Evolutionary conservation across 2,888 invertebrate species (phyloP).

Genomic region (Euphydryas editha): DNA sequence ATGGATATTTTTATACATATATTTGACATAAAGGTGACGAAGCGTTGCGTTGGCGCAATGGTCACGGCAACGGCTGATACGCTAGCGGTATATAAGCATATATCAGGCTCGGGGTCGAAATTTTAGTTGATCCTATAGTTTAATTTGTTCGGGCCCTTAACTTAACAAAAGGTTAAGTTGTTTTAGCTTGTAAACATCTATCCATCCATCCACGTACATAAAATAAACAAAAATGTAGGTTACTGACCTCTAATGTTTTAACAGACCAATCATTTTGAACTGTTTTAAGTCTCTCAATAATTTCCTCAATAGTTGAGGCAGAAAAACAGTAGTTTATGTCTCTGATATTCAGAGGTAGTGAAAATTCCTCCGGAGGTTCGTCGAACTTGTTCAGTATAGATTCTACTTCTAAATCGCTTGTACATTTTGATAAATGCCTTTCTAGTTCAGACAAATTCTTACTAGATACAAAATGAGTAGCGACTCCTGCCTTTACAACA

Average conservation of each 20-base stretch:
- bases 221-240: too few relatives aligned
- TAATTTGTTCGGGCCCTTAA: too few relatives aligned
- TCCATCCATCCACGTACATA: too few relatives aligned
- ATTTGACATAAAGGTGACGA: too few relatives aligned
- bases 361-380: conserved; percentile 85
- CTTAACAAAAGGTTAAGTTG: too few relatives aligned
- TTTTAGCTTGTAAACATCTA: too few relatives aligned
- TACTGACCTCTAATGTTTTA: conserved; percentile 84
- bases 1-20: too few relatives aligned
- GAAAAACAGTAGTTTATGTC: conserved; percentile 92
- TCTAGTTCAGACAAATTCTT: conserved; percentile 86
- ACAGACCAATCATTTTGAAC: conserved; percentile 94
- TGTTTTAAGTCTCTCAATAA: conserved; percentile 87
- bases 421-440: conserved; percentile 82
- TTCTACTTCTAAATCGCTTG: conserved; percentile 79
- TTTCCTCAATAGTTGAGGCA: conserved; percentile 90
- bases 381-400: conserved; percentile 85
- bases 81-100: too few relatives aligned
- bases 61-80: too few relatives aligned
- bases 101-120: too few relatives aligned
- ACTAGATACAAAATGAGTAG: conserved; percentile 93
- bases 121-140: too few relatives aligned
- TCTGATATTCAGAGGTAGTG: conserved; percentile 85
- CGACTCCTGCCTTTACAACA: conserved; percentile 93
- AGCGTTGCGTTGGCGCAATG: too few relatives aligned